Conservation (phyloP, 2,888 invertebrate genomes). For the Caenorhabditis becei region DNA sequence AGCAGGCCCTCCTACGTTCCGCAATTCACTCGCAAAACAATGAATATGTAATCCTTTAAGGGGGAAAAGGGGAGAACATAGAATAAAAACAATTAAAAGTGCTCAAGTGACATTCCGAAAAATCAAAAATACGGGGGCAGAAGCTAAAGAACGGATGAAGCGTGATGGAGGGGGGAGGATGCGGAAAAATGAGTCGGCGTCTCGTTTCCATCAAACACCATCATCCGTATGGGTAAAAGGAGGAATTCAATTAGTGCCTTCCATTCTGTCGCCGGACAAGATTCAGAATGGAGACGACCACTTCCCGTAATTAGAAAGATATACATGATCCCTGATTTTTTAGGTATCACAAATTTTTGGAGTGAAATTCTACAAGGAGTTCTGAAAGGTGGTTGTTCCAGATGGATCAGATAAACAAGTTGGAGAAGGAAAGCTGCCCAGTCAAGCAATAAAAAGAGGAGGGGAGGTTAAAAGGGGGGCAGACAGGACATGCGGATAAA, state of each 20-base stretch:
- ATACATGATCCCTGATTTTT: neutral
- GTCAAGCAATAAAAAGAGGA: constrained; percentile 42
- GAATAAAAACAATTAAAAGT: neutral
- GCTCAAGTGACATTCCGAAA: neutral
- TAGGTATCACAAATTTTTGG: too few relatives aligned
- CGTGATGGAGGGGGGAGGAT: neutral
- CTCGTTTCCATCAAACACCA: constrained; percentile 57
- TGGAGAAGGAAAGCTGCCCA: too few relatives aligned
- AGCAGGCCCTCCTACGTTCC: neutral
- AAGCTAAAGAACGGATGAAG: neutral
- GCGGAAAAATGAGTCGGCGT: constrained; percentile 32
- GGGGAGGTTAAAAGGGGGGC: constrained; percentile 35
- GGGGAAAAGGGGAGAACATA: neutral
- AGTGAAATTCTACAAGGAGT: too few relatives aligned
- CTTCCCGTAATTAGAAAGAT: constrained; percentile 52
- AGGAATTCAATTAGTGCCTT: constrained; percentile 55
- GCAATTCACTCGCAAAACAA: constrained; percentile 22
- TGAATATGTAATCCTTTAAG: constrained; percentile 19
- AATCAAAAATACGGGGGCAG: too few relatives aligned
- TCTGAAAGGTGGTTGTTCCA: too few relatives aligned
- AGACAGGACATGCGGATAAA: constrained; percentile 40
- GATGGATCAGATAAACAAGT: too few relatives aligned
- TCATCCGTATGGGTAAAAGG: constrained; percentile 35
- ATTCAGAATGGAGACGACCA: constrained; percentile 43
- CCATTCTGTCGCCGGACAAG: constrained; percentile 36